Evolutionary conservation across 1,140 invertebrate genomes (phyloP).

Genomic region (Mamestra configurata): DNA sequence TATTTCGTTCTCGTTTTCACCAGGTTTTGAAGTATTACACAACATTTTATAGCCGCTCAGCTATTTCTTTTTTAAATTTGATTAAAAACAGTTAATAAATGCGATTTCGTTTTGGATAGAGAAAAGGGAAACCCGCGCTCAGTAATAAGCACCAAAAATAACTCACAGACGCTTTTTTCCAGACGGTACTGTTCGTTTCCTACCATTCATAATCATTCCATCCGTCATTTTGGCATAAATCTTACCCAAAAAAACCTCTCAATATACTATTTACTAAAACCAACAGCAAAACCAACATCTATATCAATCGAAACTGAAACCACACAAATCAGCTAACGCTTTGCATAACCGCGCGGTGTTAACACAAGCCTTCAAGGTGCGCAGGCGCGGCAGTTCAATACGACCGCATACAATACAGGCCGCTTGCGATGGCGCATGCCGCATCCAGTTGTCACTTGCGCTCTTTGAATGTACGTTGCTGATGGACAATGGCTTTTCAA

Average conservation of each 20-base stretch:
- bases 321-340: slow-evolving; percentile 46
- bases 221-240: too few relatives aligned
- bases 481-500: slow-evolving; percentile 73
- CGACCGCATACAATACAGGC: slow-evolving; percentile 68
- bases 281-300: slow-evolving; percentile 12
- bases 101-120: too few relatives aligned
- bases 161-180: too few relatives aligned
- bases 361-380: slow-evolving; percentile 57
- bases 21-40: too few relatives aligned
- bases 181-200: too few relatives aligned
- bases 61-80: too few relatives aligned
- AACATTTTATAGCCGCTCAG: too few relatives aligned
- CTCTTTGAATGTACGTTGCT: slow-evolving; percentile 74
- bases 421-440: slow-evolving; percentile 27
- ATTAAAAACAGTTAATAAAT: too few relatives aligned
- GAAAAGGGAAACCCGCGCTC: too few relatives aligned
- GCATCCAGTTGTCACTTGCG: slow-evolving; percentile 79
- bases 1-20: background rate
- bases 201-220: too few relatives aligned
- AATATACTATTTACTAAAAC: background rate
- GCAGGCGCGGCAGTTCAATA: slow-evolving; percentile 67
- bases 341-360: slow-evolving; percentile 57
- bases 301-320: slow-evolving; percentile 27
- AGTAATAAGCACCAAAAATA: too few relatives aligned
- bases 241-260: background rate